Percentiles rank a stretch among this genome's conserved stretches.
phyloP scores from a whole-genome alignment of 2,888 invertebrate species.

The Pammene fasciana region DNA sequence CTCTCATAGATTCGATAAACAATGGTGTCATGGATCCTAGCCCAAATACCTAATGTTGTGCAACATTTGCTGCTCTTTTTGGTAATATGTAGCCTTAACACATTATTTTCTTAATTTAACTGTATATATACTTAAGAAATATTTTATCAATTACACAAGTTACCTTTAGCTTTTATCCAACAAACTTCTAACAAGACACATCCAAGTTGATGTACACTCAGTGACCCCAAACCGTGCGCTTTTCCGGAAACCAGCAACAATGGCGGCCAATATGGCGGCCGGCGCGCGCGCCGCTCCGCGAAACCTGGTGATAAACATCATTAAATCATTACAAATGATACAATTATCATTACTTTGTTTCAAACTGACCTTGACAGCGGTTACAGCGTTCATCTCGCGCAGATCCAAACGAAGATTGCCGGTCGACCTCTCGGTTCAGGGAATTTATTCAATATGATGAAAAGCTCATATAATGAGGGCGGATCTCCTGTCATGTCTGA shows the following conservation, averaged over 20 bases:
- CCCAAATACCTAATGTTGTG: no score
- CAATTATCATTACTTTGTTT: slow-evolving; percentile 71
- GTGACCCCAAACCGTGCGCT: slow-evolving; percentile 72
- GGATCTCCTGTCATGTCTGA: slow-evolving; percentile 57
- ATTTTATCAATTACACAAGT: background rate
- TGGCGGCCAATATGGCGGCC: slow-evolving; percentile 49
- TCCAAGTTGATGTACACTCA: slow-evolving; percentile 50
- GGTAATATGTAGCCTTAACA: background rate
- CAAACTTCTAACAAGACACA: slow-evolving; percentile 38
- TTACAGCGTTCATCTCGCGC: slow-evolving; percentile 69
- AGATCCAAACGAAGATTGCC: slow-evolving; percentile 68
- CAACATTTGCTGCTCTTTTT: background rate
- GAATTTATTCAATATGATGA: slow-evolving; percentile 62
- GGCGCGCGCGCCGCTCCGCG: slow-evolving; percentile 48
- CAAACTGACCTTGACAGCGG: slow-evolving; percentile 72
- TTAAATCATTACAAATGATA: slow-evolving; percentile 56
- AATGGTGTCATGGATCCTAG: no score
- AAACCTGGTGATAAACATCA: slow-evolving; percentile 39
- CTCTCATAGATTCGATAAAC: background rate
- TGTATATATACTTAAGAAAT: no score
- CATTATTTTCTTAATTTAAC: no score
- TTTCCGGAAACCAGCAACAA: slow-evolving; percentile 74
- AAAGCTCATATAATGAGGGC: slow-evolving; percentile 56
- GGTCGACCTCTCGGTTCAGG: slow-evolving; percentile 75
- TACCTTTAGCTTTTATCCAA: slow-evolving; percentile 8